Evolutionary conservation across 1,140 invertebrate genomes (phyloP).

Genomic region (Triops cancriformis): DNA sequence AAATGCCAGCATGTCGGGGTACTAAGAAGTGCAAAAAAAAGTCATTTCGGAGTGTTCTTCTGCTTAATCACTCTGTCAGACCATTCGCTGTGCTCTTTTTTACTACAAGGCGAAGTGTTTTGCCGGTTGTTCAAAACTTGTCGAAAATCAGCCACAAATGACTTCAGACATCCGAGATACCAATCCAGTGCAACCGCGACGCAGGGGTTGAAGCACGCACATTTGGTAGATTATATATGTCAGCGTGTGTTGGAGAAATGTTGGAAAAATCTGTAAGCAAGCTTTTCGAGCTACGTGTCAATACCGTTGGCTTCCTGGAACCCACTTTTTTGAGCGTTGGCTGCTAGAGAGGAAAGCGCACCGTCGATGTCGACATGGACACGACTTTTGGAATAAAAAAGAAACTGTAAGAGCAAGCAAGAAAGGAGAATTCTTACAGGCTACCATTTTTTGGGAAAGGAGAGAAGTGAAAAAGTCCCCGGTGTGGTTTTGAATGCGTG

Average conservation of each 20-base stretch:
- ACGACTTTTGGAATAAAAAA: neutral
- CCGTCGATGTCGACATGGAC: too few relatives aligned
- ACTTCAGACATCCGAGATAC: too few relatives aligned
- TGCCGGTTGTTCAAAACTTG: neutral
- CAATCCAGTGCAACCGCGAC: neutral
- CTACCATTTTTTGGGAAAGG: neutral
- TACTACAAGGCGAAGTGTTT: neutral
- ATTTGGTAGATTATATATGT: neutral
- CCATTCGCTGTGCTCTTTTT: neutral
- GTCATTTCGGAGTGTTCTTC: neutral
- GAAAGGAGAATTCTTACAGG: too few relatives aligned
- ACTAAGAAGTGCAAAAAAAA: neutral
- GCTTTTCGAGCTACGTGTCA: too few relatives aligned
- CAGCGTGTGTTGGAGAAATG: neutral
- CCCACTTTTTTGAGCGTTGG: too few relatives aligned
- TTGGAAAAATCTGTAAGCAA: neutral
- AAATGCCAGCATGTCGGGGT: neutral
- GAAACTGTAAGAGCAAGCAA: neutral
- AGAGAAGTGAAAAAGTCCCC: neutral
- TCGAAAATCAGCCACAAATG: too few relatives aligned
- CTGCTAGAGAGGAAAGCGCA: too few relatives aligned
- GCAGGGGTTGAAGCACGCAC: neutral
- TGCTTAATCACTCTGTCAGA: neutral
- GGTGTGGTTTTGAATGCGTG: neutral
- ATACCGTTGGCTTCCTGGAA: too few relatives aligned